phyloP scores from a whole-genome alignment of 2,113 vertebrate genomes.

The Poicephalus gulielmi region DNA sequence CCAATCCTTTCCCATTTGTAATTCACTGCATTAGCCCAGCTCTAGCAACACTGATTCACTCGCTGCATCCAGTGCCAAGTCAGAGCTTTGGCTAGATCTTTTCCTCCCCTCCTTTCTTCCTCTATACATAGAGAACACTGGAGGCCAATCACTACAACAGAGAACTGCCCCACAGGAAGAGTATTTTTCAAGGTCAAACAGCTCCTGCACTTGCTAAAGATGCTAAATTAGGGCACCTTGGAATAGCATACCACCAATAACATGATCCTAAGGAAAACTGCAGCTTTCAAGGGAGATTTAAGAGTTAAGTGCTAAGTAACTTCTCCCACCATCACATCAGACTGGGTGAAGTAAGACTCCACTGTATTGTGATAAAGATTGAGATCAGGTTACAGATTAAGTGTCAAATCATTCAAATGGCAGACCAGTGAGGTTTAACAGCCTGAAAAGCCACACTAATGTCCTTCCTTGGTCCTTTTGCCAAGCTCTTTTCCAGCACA shows the following conservation, averaged over 20 bases:
- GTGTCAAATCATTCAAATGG: background rate
- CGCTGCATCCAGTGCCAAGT: background rate
- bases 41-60: background rate
- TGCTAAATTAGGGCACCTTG: background rate
- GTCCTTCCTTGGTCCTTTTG: background rate
- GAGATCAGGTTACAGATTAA: slow-evolving; percentile 25
- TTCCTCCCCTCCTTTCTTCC: background rate
- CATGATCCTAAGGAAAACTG: background rate
- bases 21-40: background rate
- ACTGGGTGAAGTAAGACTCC: background rate
- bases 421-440: background rate
- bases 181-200: slow-evolving; percentile 9
- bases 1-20: background rate
- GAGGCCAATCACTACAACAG: background rate
- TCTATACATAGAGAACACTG: background rate
- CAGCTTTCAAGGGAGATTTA: background rate
- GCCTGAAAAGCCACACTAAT: background rate
- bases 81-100: background rate
- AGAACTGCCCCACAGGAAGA: background rate
- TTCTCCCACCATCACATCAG: background rate
- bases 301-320: background rate
- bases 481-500: background rate
- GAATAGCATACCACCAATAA: background rate
- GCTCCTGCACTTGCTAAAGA: background rate
- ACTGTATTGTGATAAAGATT: background rate